Evolutionary conservation across 1,140 invertebrate species (phyloP).

Genomic region (Helicorthomorpha holstii): DNA sequence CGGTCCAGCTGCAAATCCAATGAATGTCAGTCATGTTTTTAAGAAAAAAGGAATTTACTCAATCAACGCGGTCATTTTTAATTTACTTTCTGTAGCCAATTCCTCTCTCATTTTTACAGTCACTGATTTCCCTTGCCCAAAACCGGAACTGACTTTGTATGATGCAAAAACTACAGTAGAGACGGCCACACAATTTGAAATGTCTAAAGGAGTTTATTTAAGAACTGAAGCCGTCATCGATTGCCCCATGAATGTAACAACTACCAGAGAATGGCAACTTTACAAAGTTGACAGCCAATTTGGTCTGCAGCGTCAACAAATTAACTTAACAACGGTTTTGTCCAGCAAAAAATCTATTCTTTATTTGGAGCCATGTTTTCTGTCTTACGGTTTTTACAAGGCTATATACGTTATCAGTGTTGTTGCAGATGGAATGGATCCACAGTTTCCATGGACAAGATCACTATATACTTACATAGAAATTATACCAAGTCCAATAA

Average conservation of each 20-base stretch:
- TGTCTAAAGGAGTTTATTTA: neutral
- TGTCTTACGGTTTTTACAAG: neutral
- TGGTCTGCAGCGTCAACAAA: neutral
- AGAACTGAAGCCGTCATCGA: neutral
- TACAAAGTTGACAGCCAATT: neutral
- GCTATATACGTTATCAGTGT: neutral
- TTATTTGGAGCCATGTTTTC: neutral
- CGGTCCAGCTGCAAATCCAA: neutral
- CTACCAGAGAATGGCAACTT: neutral
- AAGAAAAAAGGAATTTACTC: neutral
- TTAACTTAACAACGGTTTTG: neutral
- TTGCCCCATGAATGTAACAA: neutral
- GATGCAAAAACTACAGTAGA: neutral
- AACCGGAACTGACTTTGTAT: neutral
- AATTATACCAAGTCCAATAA: neutral
- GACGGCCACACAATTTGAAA: neutral
- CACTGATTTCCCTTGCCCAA: constrained; percentile 1
- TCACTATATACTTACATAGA: neutral
- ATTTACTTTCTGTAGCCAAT: neutral
- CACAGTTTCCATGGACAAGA: neutral
- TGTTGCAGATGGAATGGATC: neutral
- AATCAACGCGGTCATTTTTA: neutral
- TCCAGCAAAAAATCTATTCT: neutral
- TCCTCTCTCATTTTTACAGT: neutral
- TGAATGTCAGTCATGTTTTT: neutral